Base-by-base conservation (phyloP, 2,113 vertebrate genomes). In the Nibea albiflora region DNA sequence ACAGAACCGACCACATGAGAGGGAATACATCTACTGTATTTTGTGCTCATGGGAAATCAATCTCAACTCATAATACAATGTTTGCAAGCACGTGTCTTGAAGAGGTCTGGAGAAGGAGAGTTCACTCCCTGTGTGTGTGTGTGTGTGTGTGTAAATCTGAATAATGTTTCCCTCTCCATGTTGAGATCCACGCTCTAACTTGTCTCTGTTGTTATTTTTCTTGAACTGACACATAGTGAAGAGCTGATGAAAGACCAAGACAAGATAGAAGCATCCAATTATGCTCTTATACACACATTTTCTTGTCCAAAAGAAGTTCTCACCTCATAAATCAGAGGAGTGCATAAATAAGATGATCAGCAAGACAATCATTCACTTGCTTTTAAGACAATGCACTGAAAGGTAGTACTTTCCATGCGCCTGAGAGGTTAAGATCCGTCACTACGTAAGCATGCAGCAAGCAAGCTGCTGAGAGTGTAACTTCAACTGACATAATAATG, bases 21-120 rank as follows among this genome's bases (percentile, higher is more conserved):
- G 81, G 72, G 35, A 86, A 86, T 70, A 87, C 76, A 78, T 78
- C 85, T 46, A 67, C 70, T 88, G 73, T 84, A 52, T 74, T 84
- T 57, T 74, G 47, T 80, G 73, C 85, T 87, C 79, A 58, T 46
- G 81, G 85, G 83, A 92, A 92, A 90, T 88, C 78, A 86, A 83
- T 87, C 61, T 79, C 58, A 72, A 65, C 64, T 85, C 74, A 56
- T 64, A 79, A 71, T 79, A 68, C 42, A 4, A 57, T 70, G 68
- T 68, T 86, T 83, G 61, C 68, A 69, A 57, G 47, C 58, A 77
- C 4, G 3, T 67, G 47, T 81, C 57, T 80, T 62, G 39, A 53
- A 64, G 64, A 76, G 46, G 39, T 72, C 61, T 71, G 50, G 16
- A 76, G 58, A 78, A 72, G 53, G 46, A 78, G 14, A 4, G 20